Percentiles rank a stretch among this genome's conserved stretches.
Evolutionary conservation across 2,797 vertebrate genomes (phyloP).

Genomic region (Ptychobarbus kaznakovi): DNA sequence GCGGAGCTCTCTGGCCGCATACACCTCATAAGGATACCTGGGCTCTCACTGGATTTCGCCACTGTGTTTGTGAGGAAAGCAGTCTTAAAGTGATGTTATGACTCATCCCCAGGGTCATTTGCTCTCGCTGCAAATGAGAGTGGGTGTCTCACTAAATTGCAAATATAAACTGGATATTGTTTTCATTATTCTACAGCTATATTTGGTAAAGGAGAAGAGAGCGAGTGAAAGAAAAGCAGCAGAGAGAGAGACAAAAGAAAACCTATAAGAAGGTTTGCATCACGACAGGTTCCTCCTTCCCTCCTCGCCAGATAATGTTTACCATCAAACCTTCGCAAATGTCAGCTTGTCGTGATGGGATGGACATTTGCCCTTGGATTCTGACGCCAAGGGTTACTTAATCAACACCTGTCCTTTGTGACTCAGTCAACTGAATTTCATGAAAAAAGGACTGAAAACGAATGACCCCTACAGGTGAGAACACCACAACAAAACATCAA

Average conservation of each 20-base stretch:
- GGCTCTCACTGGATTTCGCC: constrained; percentile 68
- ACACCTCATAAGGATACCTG: constrained; percentile 57
- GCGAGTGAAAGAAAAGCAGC: neutral
- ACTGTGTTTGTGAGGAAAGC: constrained; percentile 63
- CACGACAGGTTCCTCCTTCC: constrained; percentile 1
- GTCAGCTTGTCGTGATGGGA: constrained; percentile 53
- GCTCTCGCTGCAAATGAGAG: constrained; percentile 83
- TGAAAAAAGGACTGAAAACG: neutral
- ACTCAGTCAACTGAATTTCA: constrained; percentile 55
- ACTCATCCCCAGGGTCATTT: constrained; percentile 82
- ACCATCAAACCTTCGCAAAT: constrained; percentile 59
- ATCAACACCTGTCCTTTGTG: constrained; percentile 56
- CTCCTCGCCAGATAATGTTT: constrained; percentile 44
- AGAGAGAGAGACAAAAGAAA: constrained; percentile 35
- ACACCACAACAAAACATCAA: constrained; percentile 9
- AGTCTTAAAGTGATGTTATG: constrained; percentile 75
- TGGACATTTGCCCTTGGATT: constrained; percentile 57
- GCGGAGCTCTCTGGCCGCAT: constrained; percentile 38
- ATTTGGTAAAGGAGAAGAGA: constrained; percentile 51
- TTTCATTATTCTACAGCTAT: constrained; percentile 76
- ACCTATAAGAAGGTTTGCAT: constrained; percentile 30
- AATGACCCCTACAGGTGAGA: constrained; percentile 33
- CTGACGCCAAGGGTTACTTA: constrained; percentile 53
- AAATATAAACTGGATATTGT: constrained; percentile 80
- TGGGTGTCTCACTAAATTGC: constrained; percentile 82